phyloP scores from a whole-genome alignment of 2,113 vertebrate genomes.

The Sphaerodactylus townsendi region DNA sequence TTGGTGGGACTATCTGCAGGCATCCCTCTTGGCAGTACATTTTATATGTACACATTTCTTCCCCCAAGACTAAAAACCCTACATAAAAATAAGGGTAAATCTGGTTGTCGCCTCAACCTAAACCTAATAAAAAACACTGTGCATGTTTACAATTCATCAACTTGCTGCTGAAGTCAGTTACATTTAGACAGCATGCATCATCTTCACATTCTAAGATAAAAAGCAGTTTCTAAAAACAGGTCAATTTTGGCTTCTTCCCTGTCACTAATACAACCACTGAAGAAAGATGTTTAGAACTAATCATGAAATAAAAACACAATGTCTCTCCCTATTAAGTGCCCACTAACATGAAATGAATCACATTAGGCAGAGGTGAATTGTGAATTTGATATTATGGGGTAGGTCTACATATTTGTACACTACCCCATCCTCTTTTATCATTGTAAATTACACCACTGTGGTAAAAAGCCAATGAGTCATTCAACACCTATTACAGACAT shows the following conservation, averaged over 20 bases:
- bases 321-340: background rate
- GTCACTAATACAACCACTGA: slow-evolving; percentile 1
- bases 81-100: background rate
- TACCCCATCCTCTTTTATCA: background rate
- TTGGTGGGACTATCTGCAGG: background rate
- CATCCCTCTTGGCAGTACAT: background rate
- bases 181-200: background rate
- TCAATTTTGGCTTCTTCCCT: background rate
- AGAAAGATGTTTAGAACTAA: background rate
- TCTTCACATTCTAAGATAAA: background rate
- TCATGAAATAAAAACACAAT: background rate
- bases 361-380: background rate
- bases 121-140: background rate
- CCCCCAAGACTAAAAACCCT: no score
- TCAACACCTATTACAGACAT: background rate
- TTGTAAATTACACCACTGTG: background rate
- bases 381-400: background rate
- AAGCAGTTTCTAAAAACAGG: background rate
- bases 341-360: background rate
- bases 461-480: background rate
- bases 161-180: background rate
- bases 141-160: background rate
- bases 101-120: background rate
- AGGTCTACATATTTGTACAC: background rate
- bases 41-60: background rate